phyloP scores from a whole-genome alignment of 2,888 invertebrate species.

The Caenorhabditis sp. region DNA sequence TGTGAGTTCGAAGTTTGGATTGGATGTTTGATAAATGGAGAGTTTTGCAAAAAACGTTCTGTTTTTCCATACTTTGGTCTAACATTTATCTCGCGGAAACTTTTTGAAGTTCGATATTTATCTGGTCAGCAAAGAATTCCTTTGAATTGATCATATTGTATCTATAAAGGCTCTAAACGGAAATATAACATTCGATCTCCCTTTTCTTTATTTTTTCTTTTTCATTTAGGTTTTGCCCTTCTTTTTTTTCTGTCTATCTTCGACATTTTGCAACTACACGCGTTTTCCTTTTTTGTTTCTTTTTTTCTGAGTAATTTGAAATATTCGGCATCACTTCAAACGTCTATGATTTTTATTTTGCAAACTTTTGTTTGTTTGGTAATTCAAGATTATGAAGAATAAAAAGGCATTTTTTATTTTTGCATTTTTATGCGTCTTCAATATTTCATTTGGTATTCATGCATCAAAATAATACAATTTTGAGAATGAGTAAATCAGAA shows the following conservation, averaged over 20 bases:
- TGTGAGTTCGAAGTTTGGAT: too few species aligned
- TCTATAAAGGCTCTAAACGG: neutral
- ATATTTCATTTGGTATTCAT: neutral
- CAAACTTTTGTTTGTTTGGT: neutral
- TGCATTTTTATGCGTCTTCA: neutral
- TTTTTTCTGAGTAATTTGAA: constrained; percentile 12
- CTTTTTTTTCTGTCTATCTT: constrained; percentile 5
- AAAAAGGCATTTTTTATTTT: neutral
- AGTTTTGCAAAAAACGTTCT: too few species aligned
- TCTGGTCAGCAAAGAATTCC: too few species aligned
- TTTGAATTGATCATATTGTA: too few species aligned
- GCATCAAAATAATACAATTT: too few species aligned
- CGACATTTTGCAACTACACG: neutral
- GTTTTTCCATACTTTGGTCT: too few species aligned
- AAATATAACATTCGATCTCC: constrained; percentile 2
- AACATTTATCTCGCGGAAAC: too few species aligned
- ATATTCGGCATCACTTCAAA: constrained; percentile 3
- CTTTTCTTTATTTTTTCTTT: neutral
- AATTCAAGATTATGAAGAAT: neutral
- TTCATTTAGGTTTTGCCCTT: neutral
- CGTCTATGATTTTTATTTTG: constrained; percentile 22
- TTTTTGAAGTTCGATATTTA: too few species aligned
- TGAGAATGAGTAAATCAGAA: too few species aligned
- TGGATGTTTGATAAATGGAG: too few species aligned
- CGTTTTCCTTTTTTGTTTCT: neutral